phyloP scores from a whole-genome alignment of 2,797 vertebrate genomes.

The Pseudomugil gertrudae region DNA sequence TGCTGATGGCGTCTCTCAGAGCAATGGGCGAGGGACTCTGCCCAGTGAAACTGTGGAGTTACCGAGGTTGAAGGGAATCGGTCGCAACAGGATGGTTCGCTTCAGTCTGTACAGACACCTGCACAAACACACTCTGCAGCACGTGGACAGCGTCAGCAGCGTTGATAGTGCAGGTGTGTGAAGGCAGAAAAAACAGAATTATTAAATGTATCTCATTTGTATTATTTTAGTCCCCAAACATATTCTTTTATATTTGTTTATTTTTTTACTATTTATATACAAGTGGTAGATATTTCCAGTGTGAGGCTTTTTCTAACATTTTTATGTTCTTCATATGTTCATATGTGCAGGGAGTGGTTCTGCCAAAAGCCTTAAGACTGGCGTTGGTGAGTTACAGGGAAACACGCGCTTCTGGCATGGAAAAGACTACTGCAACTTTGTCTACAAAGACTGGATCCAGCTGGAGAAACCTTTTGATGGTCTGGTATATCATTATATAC shows the following conservation, averaged over 20 bases:
- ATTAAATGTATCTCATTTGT: not conserved
- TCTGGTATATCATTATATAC: constrained; percentile 61
- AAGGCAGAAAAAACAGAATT: not conserved
- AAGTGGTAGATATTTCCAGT: not conserved
- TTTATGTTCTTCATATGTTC: not conserved
- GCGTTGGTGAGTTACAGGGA: constrained; percentile 89
- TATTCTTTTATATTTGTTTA: not conserved
- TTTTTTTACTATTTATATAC: not conserved
- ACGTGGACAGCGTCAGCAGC: constrained; percentile 89
- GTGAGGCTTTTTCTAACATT: not conserved
- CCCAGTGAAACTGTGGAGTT: constrained; percentile 70
- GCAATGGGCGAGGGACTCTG: constrained; percentile 59
- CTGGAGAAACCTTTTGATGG: constrained; percentile 98
- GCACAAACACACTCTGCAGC: constrained; percentile 85
- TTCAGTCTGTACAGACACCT: constrained; percentile 92
- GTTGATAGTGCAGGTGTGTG: constrained; percentile 85
- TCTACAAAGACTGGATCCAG: constrained; percentile 97
- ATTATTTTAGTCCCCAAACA: not conserved
- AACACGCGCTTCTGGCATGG: constrained; percentile 98
- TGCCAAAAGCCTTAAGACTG: constrained; percentile 87
- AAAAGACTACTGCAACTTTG: constrained; percentile 98
- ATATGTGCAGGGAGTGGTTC: constrained; percentile 84
- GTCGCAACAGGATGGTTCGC: constrained; percentile 84
- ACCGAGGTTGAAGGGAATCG: constrained; percentile 90
- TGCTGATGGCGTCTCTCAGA: constrained; percentile 39